Evolutionary conservation across 2,797 vertebrate genomes (phyloP).

Genomic region (Cyclura pinguis): DNA sequence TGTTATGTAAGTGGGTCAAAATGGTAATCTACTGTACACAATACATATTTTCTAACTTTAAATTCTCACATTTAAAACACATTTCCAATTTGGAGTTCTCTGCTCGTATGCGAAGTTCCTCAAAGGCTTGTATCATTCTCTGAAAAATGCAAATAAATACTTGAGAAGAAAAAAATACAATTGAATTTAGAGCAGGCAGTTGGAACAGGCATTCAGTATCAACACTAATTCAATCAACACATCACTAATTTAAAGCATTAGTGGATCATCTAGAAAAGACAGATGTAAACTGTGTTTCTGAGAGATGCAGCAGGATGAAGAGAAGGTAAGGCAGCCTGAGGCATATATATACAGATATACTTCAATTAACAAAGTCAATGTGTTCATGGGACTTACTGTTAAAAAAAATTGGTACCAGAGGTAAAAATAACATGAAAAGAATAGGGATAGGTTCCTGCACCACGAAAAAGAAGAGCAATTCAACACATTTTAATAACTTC

Average conservation of each 20-base stretch:
- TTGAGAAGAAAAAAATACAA: constrained; percentile 12
- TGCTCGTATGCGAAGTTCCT: constrained; percentile 86
- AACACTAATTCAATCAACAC: too few relatives aligned
- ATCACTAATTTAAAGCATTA: not conserved
- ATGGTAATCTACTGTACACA: not conserved
- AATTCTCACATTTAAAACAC: constrained; percentile 84
- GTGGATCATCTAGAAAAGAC: not conserved
- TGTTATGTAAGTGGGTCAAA: not conserved
- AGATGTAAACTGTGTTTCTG: not conserved
- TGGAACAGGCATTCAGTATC: too few relatives aligned
- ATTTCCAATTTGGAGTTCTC: constrained; percentile 87
- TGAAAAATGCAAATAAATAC: constrained; percentile 71
- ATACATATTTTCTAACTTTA: constrained; percentile 38
- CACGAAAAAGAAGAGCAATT: too few relatives aligned
- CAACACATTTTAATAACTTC: too few relatives aligned
- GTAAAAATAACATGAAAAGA: not conserved
- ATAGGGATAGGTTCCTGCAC: too few relatives aligned
- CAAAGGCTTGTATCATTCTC: constrained; percentile 88
- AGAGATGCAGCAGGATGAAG: not conserved
- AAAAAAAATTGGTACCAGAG: too few relatives aligned
- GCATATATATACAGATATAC: not conserved
- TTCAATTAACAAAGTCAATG: too few relatives aligned
- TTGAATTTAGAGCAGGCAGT: too few relatives aligned
- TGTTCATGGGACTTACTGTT: too few relatives aligned
- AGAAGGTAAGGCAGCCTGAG: not conserved